Base-by-base conservation (phyloP, 2,113 vertebrate species). In the Speoplatyrhinus poulsoni region DNA sequence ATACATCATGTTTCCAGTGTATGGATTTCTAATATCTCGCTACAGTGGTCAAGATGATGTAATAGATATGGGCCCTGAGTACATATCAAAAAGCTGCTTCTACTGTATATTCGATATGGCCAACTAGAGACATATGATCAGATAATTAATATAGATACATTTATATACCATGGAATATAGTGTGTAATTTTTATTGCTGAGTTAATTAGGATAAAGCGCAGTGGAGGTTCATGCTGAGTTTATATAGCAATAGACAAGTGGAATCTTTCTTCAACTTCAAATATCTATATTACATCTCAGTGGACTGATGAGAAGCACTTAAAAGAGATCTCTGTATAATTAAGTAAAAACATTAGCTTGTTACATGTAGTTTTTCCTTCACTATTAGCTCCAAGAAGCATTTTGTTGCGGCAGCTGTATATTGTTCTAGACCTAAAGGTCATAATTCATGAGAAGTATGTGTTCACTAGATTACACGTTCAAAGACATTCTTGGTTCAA, bases 11-110 rank as follows among this genome's bases (percentile, higher is more conserved):
- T 86, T 81, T 80, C 69, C 77, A 81, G 77, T 65, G 82, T 88
- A 90, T 91, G 73, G 87, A 88, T 90, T 88, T 90, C 84, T 90
- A 85, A 87, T 90, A 87, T 86, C 79, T 82, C 75, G 84, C 79
- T 85, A 88, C 82, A 86, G 79, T 82, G 76, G 76, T 82, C 84
- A 75, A 66, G 75, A 81, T 84, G 83, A 88, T 85, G 84, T 84
- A 84, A 82, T 80, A 83, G 82, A 86, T 82, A 86, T 81, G 76
- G 79, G 79, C 79, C 76, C 82, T 75, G 77, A 87, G 83, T 82
- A 82, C 73, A 82, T 77, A 85, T 84, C 71, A 83, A 81, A 81
- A 76, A 78, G 55, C 12, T 11, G 71, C 65, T 74, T 76, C 80
- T 79, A 56, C 47, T 71, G 72, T 77, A 86, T 75, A 84, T 83